Base-by-base conservation (phyloP, 2,113 vertebrate genomes). In the Pontoporia blainvillei region DNA sequence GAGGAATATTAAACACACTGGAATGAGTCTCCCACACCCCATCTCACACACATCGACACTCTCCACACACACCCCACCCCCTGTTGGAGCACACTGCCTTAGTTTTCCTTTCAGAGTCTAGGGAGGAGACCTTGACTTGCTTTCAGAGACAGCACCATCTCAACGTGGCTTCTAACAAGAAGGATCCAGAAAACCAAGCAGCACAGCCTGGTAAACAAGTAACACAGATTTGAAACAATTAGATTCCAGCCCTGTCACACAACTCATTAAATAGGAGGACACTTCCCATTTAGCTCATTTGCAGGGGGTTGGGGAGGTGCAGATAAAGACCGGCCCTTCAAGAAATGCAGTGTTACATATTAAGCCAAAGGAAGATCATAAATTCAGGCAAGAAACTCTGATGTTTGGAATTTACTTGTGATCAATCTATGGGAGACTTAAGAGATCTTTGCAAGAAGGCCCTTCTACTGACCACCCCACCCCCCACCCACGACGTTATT, bases 291-390 rank as follows among this genome's bases (percentile, higher is more conserved):
- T 1, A 17, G 1, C 75, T 57, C 52, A 2, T 27, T 12, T 6
- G 5, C 1, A 0, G 44, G 9, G 29, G 23, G 21, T 3, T 0
- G 1, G 18, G 5, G 3, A 4, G 52, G 39, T 34, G 20, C 7
- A 78, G 54, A 34, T 59, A 21, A 3, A 31, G 6, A 66, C 34
- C 1, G 4, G 72, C 34, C 18, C 36, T 61, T 73, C 2, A 11
- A 5, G 52, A n/a, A 46, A 72, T 0, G 6, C 1, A 9, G 57
- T 8, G 36, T 4, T n/a, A 39, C 2, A 34, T 14, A 46, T 21
- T 3, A 79, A 88, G 49, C 34, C 21, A 23, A 11, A 67, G 41
- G 59, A 52, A 86, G n/a, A 25, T 59, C 7, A 64, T 8, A 46
- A 59, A 57, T 52, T 81, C 29, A 46, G 41, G n/a, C 21, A 88